A percentile compares a stretch with the other conserved stretches of the same genome.
These are phyloP conservation scores for Aptenodytes patagonicus DNA, from an alignment of 2,113 vertebrate species.

Conservation along the genomic window DNA sequence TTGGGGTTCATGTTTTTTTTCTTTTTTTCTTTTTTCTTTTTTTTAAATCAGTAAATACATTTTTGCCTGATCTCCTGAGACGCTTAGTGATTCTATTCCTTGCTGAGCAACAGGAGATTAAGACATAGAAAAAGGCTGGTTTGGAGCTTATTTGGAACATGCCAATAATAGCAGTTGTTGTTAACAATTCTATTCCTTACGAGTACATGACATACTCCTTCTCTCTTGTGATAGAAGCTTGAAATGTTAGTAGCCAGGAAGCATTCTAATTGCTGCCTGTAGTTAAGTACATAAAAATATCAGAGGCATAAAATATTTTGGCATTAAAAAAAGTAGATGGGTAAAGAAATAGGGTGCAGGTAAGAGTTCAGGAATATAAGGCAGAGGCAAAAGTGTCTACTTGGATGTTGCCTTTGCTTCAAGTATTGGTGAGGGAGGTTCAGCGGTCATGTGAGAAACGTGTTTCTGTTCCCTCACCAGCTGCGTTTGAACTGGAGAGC, in stretches of 20 bases:
- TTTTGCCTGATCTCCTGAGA: background rate
- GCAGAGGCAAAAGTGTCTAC: background rate
- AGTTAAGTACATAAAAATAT: constrained; percentile 36
- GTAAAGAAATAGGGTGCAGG: background rate
- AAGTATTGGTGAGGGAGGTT: background rate
- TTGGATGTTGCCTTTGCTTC: background rate
- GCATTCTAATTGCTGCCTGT: constrained; percentile 25
- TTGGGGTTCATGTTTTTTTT: background rate
- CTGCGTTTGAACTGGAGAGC: background rate
- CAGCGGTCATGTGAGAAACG: accelerated
- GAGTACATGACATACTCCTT: constrained; percentile 2
- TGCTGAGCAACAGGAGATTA: constrained; percentile 19
- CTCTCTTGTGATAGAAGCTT: background rate
- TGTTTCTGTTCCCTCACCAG: background rate
- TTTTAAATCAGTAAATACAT: background rate
- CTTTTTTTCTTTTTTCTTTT: too few species aligned
- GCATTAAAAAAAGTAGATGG: background rate
- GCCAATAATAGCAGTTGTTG: constrained; percentile 45
- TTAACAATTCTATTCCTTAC: background rate
- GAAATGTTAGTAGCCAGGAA: constrained; percentile 42
- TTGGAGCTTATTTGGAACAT: constrained; percentile 10
- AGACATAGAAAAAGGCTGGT: background rate
- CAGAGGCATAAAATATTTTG: constrained; percentile 13
- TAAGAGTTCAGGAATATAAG: background rate
- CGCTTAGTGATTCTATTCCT: background rate